Base-by-base conservation (phyloP, 2,113 vertebrate species). In the Poeciliopsis prolifica region DNA sequence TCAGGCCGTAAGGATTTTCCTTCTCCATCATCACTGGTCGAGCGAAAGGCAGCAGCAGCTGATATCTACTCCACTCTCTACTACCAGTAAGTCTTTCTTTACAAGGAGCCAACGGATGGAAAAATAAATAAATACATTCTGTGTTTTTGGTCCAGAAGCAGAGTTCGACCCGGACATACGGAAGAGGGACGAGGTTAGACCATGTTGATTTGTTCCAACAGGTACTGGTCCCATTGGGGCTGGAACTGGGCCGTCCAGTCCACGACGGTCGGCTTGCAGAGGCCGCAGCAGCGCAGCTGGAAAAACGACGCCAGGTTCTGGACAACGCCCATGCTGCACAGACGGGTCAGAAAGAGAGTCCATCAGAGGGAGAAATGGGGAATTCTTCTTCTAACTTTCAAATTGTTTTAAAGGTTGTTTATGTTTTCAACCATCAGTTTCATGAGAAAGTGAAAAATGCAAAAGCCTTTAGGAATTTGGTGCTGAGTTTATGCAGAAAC, bases 221-320 rank as follows among this genome's bases (percentile, higher is more conserved):
- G 91, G 51, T 88, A 71, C 61, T 88, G 91, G 28, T 94, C 81
- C 0, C 87, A 91, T 67, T 95, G 93, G 44, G 95, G 84, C 4
- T 91, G 91, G 51, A 95, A 94, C 77, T 97, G 97, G 70, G 96
- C 96, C 10, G 96, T 97, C 98, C 97, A 99, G 83, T 99, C 97
- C 58, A 97, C 87, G 0, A 92, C 0, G 0, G 88, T 91, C 3
- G 96, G 95, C 77, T 96, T 98, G 78, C 95, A 94, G 90, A 97
- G 81, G 72, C 97, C 97, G 62, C 96, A 98, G 67, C 96, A 98
- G 9, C 95, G 86, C 76, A 98, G 95, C 42, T 95, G 96, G 88
- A 98, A 98, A 89, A 99, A 98, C 68, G 98, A 96, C 29, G 94
- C 94, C 51, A 98, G 88, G 90, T 99, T 99, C 94, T 95, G 94